Base-by-base conservation (phyloP, 1,140 invertebrate genomes). In the Pseudoatta argentina region DNA sequence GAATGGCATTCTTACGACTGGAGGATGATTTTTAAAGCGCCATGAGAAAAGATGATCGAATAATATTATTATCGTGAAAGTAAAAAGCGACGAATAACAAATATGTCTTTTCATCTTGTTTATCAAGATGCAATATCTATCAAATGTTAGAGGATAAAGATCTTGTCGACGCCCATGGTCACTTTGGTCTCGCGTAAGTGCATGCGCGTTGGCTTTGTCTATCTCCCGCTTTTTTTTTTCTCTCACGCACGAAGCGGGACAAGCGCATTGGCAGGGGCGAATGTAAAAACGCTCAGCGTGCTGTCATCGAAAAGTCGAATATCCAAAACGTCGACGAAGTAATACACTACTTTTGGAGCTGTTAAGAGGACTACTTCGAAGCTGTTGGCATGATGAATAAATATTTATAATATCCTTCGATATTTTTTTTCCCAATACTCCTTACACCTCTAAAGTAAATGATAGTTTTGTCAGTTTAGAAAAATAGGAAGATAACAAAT, bases 161-260 rank as follows among this genome's bases (percentile, higher is more conserved):
- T 34, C 2, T 18, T 18, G 69, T 21, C 69, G 67, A 21, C 79
- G 79, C 67, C 79, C 21, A 83, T 83, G 79, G 7, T 18, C 27
- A 24, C 7, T 57, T 27, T 39, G 66, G 48, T 71, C 34, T 55
- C 66, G 67, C 67, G 79, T 59, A 53, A 34, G 79, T 63, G 69
- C 55, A 27, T 57, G 14, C 27, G 55, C 6, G 55, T 59, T 18
- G 53, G 48, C 30, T 57, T 75, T 61, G 79, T 75, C 79, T 63
- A 16, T 61, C 18, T 61, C 61, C 24, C 53, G 55, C 24, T 73
- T 83, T 75, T 83, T 83, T 75, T 79, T 81, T 59, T 10, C 69
- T 75, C 79, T 83, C 55, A 34, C 55, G 69, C 24, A 82, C 39
- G n/a, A 75, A 82, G 2, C 67, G 21, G 16, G 75, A 66, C 59